phyloP scores from a whole-genome alignment of 2,797 vertebrate species.

The Chelonia mydas region DNA sequence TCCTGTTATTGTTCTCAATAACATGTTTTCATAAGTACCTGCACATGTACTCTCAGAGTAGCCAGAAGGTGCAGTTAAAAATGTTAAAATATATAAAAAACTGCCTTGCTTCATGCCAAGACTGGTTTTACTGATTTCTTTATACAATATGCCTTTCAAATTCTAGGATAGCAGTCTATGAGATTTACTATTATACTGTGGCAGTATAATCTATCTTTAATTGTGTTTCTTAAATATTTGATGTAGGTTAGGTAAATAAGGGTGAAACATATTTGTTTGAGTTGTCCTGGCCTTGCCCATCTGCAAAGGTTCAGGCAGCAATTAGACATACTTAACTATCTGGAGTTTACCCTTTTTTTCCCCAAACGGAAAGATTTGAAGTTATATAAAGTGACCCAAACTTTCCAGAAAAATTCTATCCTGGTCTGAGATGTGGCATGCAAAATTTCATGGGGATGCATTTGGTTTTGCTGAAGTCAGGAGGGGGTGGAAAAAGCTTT shows the following conservation, averaged over 20 bases:
- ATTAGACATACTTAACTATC: background rate
- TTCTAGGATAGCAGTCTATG: background rate
- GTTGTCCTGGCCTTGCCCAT: background rate
- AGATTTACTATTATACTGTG: background rate
- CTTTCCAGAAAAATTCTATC: background rate
- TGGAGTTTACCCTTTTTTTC: background rate
- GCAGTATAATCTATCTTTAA: background rate
- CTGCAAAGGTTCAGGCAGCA: background rate
- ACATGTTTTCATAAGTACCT: background rate
- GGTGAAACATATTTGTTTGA: background rate
- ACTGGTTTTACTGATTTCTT: no score
- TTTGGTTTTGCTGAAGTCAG: background rate
- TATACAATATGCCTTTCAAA: background rate
- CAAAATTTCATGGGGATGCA: background rate
- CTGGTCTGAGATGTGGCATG: background rate
- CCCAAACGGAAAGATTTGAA: background rate
- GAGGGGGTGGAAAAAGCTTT: background rate
- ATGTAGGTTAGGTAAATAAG: background rate
- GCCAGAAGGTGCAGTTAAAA: background rate
- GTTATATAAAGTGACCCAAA: background rate
- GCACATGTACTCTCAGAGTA: background rate
- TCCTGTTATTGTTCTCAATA: background rate
- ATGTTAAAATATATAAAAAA: background rate
- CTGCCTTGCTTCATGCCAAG: background rate
- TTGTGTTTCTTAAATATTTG: background rate